Base-by-base conservation (phyloP, 2,888 invertebrate species). In the Imbricaverruca yamaguchii region DNA sequence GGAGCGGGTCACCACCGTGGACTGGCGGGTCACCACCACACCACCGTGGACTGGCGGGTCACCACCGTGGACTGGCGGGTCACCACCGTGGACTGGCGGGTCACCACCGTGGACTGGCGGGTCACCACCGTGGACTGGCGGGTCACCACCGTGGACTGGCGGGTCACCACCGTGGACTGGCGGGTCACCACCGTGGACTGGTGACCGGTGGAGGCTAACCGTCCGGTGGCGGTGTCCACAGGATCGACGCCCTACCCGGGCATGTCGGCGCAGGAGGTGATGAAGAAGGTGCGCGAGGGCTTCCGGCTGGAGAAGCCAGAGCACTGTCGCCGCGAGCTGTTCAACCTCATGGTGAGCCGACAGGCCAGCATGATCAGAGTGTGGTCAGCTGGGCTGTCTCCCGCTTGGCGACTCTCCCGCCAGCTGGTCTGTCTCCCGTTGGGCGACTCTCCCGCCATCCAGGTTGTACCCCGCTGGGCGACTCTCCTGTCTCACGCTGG, bases 181-280 rank as follows among this genome's bases (percentile, higher is more conserved):
- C 4, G 39, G n/a, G n/a, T n/a, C n/a, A n/a, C n/a, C n/a, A n/a
- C n/a, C n/a, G 39, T 39, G 39, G 39, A 39, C 39, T 39, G 39
- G 39, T 39, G 39, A 39, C 39, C 39, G 39, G 39, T 39, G 39
- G 39, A 39, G 2, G 39, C 39, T 39, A 39, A 39, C 4, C 39
- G 39, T 39, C 39, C 39, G 39, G 39, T 39, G 39, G 39, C 39
- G 39, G 4, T 4, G 39, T 9, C 80, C 18, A 7, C 81, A 83
- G 97, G 97, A 25, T 95, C 96, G 56, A 96, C 96, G 80, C 97
- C 97, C 0, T 97, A 97, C 88, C 97, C 97, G 0, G 96, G 96
- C 0, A 90, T 96, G 85, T 94, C 95, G 0, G 96, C 96, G 0
- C 92, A 93, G 15, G 96, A 97, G 87, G 95, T 95, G 82, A 92